phyloP scores from a whole-genome alignment of 2,113 vertebrate genomes.

The Microcebus tavaratra region DNA sequence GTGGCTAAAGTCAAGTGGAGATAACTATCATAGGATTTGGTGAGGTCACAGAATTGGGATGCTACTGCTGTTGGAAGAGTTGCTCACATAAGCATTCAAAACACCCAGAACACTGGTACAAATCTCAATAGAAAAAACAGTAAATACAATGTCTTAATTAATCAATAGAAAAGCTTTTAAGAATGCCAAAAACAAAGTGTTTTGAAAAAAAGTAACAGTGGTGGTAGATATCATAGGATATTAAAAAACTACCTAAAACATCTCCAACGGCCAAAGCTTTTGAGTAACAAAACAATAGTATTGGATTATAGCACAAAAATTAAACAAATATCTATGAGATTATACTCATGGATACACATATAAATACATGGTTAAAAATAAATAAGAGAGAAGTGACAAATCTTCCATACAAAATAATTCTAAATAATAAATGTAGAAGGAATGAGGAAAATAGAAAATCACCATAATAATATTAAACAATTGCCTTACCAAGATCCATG shows the following conservation, averaged over 20 bases:
- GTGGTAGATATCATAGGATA: background rate
- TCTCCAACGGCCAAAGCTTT: background rate
- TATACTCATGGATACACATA: background rate
- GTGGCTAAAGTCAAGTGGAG: background rate
- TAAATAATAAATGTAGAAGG: background rate
- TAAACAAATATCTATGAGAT: background rate
- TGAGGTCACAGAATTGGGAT: background rate
- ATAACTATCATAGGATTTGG: background rate
- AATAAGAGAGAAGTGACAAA: background rate
- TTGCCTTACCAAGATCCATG: background rate
- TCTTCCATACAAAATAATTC: background rate
- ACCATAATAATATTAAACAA: background rate
- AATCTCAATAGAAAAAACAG: background rate
- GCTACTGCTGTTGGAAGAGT: background rate
- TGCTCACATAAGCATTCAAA: background rate
- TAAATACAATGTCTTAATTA: background rate
- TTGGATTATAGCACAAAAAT: background rate
- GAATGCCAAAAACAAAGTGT: background rate
- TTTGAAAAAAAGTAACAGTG: background rate
- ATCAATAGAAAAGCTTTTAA: background rate
- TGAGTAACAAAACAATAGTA: background rate
- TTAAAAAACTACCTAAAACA: background rate
- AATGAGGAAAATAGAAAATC: constrained; percentile 7
- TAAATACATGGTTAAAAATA: background rate
- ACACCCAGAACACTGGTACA: background rate